Percentiles rank a stretch among this genome's conserved stretches.
Conservation (phyloP, 2,113 vertebrate species). For the Coregonus clupeaformis region DNA sequence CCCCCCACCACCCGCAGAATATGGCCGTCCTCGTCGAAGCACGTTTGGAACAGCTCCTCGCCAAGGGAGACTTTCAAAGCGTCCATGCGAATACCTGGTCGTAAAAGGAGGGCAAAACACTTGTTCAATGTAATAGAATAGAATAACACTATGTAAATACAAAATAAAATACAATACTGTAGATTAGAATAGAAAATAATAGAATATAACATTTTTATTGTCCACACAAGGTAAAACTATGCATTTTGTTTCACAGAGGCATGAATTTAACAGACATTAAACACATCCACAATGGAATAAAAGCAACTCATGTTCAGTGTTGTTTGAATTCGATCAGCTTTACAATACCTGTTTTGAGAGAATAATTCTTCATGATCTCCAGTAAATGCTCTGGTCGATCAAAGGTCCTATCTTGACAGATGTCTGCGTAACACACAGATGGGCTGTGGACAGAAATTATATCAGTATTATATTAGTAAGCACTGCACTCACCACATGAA, state of each 20-base stretch:
- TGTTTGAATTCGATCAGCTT: too few species aligned
- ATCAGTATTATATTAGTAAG: slow-evolving; percentile 13
- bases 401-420: slow-evolving; percentile 71
- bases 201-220: too few species aligned
- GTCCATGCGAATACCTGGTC: slow-evolving; percentile 81
- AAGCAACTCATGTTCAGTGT: too few species aligned
- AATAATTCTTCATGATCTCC: slow-evolving; percentile 81
- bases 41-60: slow-evolving; percentile 91
- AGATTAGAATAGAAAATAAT: too few species aligned
- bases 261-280: too few species aligned
- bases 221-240: too few species aligned
- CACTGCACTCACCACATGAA: slow-evolving; percentile 15
- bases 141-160: background rate
- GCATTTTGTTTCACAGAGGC: too few species aligned
- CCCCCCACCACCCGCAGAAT: slow-evolving; percentile 91
- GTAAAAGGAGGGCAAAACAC: too few species aligned
- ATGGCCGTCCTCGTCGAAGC: slow-evolving; percentile 93
- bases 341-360: slow-evolving; percentile 79
- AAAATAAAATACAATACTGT: background rate
- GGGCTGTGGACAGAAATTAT: slow-evolving; percentile 48
- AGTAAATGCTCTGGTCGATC: slow-evolving; percentile 79
- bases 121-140: slow-evolving; percentile 21
- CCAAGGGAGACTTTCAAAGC: slow-evolving; percentile 81
- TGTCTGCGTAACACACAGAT: slow-evolving; percentile 57
- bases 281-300: too few species aligned